Conservation (phyloP, 2,888 invertebrate species). For the Mythimna lalbum region DNA sequence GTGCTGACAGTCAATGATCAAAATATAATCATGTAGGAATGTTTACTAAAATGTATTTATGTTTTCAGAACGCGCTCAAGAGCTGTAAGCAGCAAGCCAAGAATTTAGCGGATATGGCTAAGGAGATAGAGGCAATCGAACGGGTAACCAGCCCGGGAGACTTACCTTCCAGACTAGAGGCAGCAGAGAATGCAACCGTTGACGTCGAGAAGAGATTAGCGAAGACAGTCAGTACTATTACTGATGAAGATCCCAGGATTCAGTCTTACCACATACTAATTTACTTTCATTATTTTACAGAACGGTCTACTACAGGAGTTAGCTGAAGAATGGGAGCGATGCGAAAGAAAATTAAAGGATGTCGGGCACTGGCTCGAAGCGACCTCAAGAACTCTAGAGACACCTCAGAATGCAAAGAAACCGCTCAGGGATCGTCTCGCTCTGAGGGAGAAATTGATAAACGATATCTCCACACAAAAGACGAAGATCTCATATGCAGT, state of each 20-base stretch:
- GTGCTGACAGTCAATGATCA: conserved; percentile 27
- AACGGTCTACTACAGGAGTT: conserved; percentile 97
- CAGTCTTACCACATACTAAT: conserved; percentile 8
- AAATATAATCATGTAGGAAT: background rate
- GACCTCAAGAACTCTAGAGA: conserved; percentile 94
- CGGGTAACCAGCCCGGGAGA: conserved; percentile 96
- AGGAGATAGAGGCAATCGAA: conserved; percentile 96
- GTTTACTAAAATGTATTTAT: conserved; percentile 46
- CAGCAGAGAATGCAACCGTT: conserved; percentile 96
- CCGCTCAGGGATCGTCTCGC: conserved; percentile 96
- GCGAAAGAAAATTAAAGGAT: conserved; percentile 98
- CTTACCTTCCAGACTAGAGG: conserved; percentile 95
- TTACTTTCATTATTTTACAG: conserved; percentile 86
- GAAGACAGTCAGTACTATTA: conserved; percentile 93
- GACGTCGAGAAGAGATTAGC: conserved; percentile 96
- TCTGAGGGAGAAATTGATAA: conserved; percentile 95
- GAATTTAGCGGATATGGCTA: conserved; percentile 97
- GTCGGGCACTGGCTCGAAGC: conserved; percentile 97
- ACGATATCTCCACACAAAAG: conserved; percentile 96
- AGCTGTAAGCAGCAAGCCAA: conserved; percentile 97
- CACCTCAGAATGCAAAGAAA: conserved; percentile 96
- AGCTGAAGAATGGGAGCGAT: conserved; percentile 98
- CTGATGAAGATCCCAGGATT: background rate
- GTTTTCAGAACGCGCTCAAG: conserved; percentile 95
- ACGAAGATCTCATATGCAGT: conserved; percentile 97